Conservation (phyloP, 2,888 invertebrate genomes). For the Nephrotoma guestfalica region DNA sequence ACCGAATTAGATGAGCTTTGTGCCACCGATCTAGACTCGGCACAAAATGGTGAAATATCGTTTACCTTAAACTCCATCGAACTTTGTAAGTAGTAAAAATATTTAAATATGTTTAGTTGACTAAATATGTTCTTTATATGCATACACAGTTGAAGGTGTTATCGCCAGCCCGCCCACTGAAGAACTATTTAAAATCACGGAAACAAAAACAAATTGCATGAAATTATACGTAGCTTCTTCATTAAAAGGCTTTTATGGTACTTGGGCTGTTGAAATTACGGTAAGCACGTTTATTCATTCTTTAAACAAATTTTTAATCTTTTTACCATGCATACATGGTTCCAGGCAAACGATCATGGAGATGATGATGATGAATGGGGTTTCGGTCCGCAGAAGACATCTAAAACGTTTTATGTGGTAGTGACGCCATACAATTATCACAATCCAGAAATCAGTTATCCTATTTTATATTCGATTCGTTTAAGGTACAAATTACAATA, state of each 20-base stretch:
- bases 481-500: conserved; percentile 22
- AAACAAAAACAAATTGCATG: conserved; percentile 24
- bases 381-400: conserved; percentile 25
- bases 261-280: conserved; percentile 35
- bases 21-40: not conserved
- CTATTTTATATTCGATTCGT: conserved; percentile 28
- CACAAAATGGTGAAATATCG: not conserved
- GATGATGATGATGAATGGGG: conserved; percentile 17
- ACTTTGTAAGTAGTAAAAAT: conserved; percentile 9
- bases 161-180: not conserved
- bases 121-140: not conserved
- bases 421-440: conserved; percentile 44
- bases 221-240: conserved; percentile 33
- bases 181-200: not conserved
- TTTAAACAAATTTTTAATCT: not conserved
- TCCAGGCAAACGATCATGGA: conserved; percentile 42
- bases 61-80: not conserved
- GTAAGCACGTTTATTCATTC: conserved; percentile 9
- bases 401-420: conserved; percentile 32
- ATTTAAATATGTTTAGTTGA: not conserved
- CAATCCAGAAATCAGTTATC: conserved; percentile 39
- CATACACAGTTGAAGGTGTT: not conserved
- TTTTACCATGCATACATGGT: not conserved
- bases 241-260: conserved; percentile 41
- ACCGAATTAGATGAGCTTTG: conserved; percentile 13